Conservation (phyloP, 2,113 vertebrate species). For the Neotoma lepida region DNA sequence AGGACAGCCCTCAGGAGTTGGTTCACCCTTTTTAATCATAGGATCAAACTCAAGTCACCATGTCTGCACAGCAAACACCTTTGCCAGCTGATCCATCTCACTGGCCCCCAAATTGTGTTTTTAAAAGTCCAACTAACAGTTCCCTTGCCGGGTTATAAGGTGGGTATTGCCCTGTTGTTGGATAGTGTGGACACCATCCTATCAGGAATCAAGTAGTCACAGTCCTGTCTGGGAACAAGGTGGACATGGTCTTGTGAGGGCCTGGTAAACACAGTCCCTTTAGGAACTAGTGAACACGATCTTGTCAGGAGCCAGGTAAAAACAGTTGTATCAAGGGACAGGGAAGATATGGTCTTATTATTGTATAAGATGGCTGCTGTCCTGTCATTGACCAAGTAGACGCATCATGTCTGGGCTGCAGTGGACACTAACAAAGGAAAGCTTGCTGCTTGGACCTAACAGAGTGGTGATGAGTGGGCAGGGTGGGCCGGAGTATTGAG, state of each 20-base stretch:
- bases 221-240: background rate
- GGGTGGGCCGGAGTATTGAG: fast-evolving
- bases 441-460: background rate
- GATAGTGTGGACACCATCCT: background rate
- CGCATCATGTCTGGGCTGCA: background rate
- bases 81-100: background rate
- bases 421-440: background rate
- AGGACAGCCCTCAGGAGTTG: background rate
- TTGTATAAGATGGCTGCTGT: background rate
- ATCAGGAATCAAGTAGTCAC: background rate
- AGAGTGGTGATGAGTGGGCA: background rate
- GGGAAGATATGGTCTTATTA: background rate
- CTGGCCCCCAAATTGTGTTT: background rate
- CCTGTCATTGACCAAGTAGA: background rate
- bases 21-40: background rate
- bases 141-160: no score
- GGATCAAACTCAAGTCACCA: background rate
- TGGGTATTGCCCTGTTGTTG: background rate
- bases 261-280: background rate
- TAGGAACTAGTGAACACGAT: background rate
- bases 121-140: fast-evolving
- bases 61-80: background rate
- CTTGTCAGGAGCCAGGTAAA: background rate
- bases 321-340: no score
- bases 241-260: background rate